A percentile compares a stretch with the other conserved stretches of the same genome.
phyloP scores from a whole-genome alignment of 2,888 invertebrate species.

The Athripsodes cinereus region DNA sequence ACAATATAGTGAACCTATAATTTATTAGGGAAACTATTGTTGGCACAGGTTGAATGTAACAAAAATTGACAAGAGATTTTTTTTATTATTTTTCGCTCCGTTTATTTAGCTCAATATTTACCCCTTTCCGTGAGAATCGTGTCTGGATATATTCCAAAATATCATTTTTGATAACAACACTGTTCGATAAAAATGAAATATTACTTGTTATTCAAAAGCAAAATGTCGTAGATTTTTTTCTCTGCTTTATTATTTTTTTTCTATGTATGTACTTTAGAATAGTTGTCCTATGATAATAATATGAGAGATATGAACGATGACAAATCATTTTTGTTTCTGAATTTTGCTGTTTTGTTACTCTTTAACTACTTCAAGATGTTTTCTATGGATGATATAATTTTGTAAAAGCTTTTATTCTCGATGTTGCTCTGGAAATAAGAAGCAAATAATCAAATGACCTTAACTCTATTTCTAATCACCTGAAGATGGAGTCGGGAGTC shows the following conservation, averaged over 20 bases:
- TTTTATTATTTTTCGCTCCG: constrained; percentile 23
- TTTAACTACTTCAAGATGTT: neutral
- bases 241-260: neutral
- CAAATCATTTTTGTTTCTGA: neutral
- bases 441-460: too few species aligned
- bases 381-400: too few species aligned
- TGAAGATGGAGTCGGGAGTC: too few species aligned
- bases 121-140: constrained; percentile 23
- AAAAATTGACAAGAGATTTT: neutral
- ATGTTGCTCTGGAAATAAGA: too few species aligned
- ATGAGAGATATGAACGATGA: neutral
- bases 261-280: neutral
- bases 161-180: constrained; percentile 8
- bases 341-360: neutral
- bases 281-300: too few species aligned
- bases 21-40: too few species aligned
- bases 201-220: constrained; percentile 10
- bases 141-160: constrained; percentile 19
- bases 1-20: too few species aligned
- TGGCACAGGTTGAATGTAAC: too few species aligned
- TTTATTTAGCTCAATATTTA: constrained; percentile 21
- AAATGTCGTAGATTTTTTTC: neutral
- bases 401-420: too few species aligned
- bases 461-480: too few species aligned
- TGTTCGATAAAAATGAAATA: constrained; percentile 16